These are phyloP conservation scores for Mythimna ferrago DNA, from an alignment of 2,888 invertebrate genomes.

Conservation along the genomic window DNA sequence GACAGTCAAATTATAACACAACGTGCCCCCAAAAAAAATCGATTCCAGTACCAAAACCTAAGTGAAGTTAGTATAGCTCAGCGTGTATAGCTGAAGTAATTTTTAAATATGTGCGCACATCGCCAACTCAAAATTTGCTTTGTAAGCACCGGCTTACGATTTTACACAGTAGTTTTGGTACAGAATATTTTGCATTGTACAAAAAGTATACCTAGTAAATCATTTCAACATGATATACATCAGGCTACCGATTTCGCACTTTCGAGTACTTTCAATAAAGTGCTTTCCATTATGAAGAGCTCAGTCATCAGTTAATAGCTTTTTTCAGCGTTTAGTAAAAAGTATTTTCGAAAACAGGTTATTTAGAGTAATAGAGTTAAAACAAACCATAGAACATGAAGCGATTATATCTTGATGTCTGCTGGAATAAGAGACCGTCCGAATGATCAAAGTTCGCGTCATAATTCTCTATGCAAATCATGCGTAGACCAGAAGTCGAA, in stretches of 20 bases:
- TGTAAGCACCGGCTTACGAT: neutral
- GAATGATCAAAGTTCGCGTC: too few relatives aligned
- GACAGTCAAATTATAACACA: neutral
- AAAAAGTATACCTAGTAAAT: constrained; percentile 20
- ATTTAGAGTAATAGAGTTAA: too few relatives aligned
- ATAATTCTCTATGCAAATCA: too few relatives aligned
- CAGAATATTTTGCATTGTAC: neutral
- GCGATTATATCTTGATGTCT: too few relatives aligned
- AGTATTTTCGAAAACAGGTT: neutral
- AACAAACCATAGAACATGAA: too few relatives aligned
- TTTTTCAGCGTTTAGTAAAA: neutral
- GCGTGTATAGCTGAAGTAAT: neutral
- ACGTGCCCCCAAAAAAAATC: neutral
- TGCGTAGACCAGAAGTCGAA: too few relatives aligned
- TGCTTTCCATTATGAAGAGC: constrained; percentile 28
- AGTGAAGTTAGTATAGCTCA: neutral
- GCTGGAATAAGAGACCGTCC: too few relatives aligned
- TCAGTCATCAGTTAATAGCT: constrained; percentile 8
- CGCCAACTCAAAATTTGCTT: neutral
- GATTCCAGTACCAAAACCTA: neutral
- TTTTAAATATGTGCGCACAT: neutral
- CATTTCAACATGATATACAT: constrained; percentile 22
- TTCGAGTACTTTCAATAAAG: constrained; percentile 34
- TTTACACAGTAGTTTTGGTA: neutral
- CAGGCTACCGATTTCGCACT: constrained; percentile 15